phyloP scores from a whole-genome alignment of 2,113 vertebrate species.

The Saccopteryx bilineata region DNA sequence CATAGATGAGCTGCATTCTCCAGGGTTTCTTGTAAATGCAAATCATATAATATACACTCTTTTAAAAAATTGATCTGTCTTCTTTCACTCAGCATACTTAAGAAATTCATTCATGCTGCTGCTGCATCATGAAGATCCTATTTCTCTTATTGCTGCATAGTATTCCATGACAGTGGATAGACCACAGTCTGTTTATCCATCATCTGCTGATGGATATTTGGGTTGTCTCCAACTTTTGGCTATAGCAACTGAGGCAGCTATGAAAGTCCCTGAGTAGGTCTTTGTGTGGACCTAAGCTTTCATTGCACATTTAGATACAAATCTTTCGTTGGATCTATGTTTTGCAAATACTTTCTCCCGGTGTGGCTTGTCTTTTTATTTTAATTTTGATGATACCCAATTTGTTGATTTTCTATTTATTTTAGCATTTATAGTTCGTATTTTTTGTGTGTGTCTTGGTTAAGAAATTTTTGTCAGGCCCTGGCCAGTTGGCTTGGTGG shows the following conservation, averaged over 20 bases:
- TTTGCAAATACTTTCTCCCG: conserved; percentile 29
- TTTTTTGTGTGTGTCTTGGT: neutral
- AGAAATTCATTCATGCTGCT: neutral
- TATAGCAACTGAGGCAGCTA: neutral
- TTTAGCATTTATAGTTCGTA: neutral
- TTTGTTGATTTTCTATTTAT: neutral
- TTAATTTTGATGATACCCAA: conserved; percentile 8
- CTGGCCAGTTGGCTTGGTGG: too few relatives aligned
- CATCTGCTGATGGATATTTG: neutral
- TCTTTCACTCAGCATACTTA: neutral
- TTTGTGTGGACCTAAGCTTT: neutral
- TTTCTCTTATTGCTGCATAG: neutral
- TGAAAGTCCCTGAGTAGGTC: neutral
- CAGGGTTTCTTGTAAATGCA: neutral
- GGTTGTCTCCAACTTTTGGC: neutral
- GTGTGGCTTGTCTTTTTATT: neutral
- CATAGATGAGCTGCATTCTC: neutral
- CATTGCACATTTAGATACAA: neutral
- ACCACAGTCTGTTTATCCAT: neutral
- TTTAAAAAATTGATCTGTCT: neutral
- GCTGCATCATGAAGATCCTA: neutral
- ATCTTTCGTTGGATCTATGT: neutral
- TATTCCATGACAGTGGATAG: neutral
- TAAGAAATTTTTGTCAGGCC: conserved; percentile 28
- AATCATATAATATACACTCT: neutral